Evolutionary conservation across 2,888 invertebrate species (phyloP).

Genomic region (Dicranocentrus wangi): DNA sequence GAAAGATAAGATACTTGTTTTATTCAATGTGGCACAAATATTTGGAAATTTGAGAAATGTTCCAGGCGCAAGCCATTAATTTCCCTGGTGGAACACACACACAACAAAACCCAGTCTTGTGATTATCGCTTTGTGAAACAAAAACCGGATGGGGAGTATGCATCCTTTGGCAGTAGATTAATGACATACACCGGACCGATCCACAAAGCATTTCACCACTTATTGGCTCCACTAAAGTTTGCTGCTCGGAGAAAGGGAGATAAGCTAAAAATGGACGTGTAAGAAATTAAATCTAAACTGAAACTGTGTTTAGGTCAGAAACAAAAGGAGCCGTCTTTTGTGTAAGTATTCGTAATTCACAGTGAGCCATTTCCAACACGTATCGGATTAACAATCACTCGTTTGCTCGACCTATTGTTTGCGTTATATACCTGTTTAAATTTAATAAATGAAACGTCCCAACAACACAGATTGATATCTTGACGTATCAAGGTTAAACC

Average conservation of each 20-base stretch:
- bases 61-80: too few relatives aligned
- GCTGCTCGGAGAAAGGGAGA: not conserved
- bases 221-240: constrained; percentile 8
- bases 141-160: too few relatives aligned
- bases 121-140: too few relatives aligned
- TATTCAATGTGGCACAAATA: too few relatives aligned
- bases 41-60: too few relatives aligned
- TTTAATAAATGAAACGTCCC: constrained; percentile 26
- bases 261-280: constrained; percentile 33
- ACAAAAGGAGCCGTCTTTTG: constrained; percentile 3
- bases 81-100: too few relatives aligned
- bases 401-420: not conserved
- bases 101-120: too few relatives aligned
- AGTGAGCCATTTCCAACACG: not conserved
- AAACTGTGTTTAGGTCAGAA: not conserved
- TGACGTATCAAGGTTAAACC: constrained; percentile 35
- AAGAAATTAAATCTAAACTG: constrained; percentile 29
- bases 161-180: constrained; percentile 17
- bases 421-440: constrained; percentile 18
- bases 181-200: not conserved
- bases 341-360: not conserved
- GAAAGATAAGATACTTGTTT: too few relatives aligned
- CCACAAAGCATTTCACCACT: not conserved
- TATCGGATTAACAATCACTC: not conserved
- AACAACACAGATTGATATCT: constrained; percentile 28